Evolutionary conservation across 1,140 invertebrate genomes (phyloP), one percentile per base, ranked within the genome.

Genomic region (Andricus grossulariae): DNA sequence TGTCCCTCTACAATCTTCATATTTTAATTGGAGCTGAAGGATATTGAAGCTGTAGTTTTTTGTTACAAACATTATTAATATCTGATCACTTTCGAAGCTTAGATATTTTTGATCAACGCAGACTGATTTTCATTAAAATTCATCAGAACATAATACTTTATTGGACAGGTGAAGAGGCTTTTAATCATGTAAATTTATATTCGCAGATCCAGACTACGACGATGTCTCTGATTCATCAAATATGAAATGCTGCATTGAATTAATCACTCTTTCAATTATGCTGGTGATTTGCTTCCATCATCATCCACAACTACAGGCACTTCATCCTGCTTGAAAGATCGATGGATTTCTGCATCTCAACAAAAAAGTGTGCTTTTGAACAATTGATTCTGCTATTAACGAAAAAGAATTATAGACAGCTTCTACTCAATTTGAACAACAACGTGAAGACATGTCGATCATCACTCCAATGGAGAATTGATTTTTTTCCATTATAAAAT

Each of bases 161-260:
- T 45, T 45, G 6, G 39, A 2, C 12, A 52, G 45, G 32, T 21
- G 3, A 10, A 55, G 7, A 45, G 39, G 6, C 0, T 19, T 55
- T 55, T 57, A 74, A 76, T 82, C 49, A 82, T 80, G 77, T 73
- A 72, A 79, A 79, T 80, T 75, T 60, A 21, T 84, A 80, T 70
- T 66, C 72, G 82, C 83, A 91, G 90, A 91, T 74, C 82, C 88
- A 39, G 89, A 91, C 73, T 90, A 90, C 74, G 87, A 88, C 75
- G 87, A 88, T 0, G 86, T 89, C 72, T 90, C 88, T 2, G 84
- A 85, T n/a, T 80, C 84, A 15, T 75, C 83, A 57, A 76, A 71
- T 57, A 81, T 74, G 45, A 76, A 75, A 19, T 80, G 72, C 73
- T 84, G 80, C 78, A 81, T 78, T 71, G 66, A 77, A 50, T 77